Conservation (phyloP, 2,888 invertebrate genomes). For the Hypolimnas misippus region DNA sequence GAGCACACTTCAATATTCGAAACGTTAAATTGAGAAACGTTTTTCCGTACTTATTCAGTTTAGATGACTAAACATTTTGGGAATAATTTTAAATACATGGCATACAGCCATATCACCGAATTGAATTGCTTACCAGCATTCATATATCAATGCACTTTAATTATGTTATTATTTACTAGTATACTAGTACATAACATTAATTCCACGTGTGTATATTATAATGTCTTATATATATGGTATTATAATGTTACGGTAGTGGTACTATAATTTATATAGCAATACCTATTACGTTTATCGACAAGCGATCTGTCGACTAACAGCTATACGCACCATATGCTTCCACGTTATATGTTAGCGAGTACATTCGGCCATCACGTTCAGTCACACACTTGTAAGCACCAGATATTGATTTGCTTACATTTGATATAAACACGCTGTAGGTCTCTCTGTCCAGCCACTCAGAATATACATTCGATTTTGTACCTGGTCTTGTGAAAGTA, state of each 20-base stretch:
- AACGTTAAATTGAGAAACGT: too few relatives aligned
- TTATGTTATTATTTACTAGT: too few relatives aligned
- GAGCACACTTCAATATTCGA: too few relatives aligned
- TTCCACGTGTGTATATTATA: not conserved
- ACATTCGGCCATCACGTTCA: constrained; percentile 50
- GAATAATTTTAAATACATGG: too few relatives aligned
- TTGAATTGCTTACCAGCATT: too few relatives aligned
- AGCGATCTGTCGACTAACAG: constrained; percentile 13
- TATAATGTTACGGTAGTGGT: not conserved
- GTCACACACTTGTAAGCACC: constrained; percentile 68
- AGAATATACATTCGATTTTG: constrained; percentile 61
- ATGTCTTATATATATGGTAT: not conserved
- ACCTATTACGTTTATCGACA: not conserved
- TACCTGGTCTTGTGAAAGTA: constrained; percentile 79
- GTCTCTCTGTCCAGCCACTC: constrained; percentile 53
- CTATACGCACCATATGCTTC: constrained; percentile 64
- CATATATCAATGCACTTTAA: too few relatives aligned
- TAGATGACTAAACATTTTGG: too few relatives aligned
- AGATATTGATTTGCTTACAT: constrained; percentile 58
- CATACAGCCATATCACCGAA: too few relatives aligned
- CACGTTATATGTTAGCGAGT: constrained; percentile 53
- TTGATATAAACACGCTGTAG: constrained; percentile 59
- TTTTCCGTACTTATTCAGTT: too few relatives aligned
- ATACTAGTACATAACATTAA: too few relatives aligned
- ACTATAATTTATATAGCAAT: constrained; percentile 2